Percentiles rank a stretch among this genome's conserved stretches.
Evolutionary conservation across 2,113 vertebrate species (phyloP).

Genomic region (Larimichthys polyactis): DNA sequence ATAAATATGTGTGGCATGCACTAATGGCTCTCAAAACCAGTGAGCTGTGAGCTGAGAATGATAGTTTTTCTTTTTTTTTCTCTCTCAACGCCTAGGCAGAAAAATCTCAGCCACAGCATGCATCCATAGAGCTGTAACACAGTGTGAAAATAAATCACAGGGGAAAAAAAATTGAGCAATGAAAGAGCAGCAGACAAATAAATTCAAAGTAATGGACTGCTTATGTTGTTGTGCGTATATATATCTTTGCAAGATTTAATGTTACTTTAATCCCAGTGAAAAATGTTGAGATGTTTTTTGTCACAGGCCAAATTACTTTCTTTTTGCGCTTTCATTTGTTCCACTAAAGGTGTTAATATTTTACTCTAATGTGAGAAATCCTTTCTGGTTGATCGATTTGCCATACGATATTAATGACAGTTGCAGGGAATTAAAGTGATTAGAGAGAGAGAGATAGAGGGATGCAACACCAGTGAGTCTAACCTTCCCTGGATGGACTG

Average conservation of each 20-base stretch:
- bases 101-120: conserved; percentile 51
- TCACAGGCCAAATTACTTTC: conserved; percentile 41
- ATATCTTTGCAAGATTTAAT: conserved; percentile 45
- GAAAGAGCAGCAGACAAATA: conserved; percentile 51
- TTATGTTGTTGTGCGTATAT: conserved; percentile 40
- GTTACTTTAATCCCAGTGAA: conserved; percentile 42
- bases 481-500: background rate
- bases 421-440: conserved; percentile 45
- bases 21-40: conserved; percentile 54
- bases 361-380: conserved; percentile 45
- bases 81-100: conserved; percentile 35
- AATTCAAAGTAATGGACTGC: conserved; percentile 44
- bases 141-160: conserved; percentile 48
- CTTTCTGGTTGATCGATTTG: conserved; percentile 26
- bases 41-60: conserved; percentile 38
- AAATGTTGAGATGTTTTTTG: conserved; percentile 23
- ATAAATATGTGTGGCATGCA: conserved; percentile 65
- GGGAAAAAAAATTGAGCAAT: background rate
- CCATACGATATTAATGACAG: conserved; percentile 22
- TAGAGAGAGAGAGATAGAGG: background rate
- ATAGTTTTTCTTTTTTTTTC: background rate
- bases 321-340: conserved; percentile 45
- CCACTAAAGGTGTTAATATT: conserved; percentile 50
- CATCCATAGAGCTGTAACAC: conserved; percentile 27
- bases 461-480: conserved; percentile 9